These are phyloP conservation scores for Cistogaster globosa DNA, from an alignment of 2,888 invertebrate species.

Conservation along the genomic window DNA sequence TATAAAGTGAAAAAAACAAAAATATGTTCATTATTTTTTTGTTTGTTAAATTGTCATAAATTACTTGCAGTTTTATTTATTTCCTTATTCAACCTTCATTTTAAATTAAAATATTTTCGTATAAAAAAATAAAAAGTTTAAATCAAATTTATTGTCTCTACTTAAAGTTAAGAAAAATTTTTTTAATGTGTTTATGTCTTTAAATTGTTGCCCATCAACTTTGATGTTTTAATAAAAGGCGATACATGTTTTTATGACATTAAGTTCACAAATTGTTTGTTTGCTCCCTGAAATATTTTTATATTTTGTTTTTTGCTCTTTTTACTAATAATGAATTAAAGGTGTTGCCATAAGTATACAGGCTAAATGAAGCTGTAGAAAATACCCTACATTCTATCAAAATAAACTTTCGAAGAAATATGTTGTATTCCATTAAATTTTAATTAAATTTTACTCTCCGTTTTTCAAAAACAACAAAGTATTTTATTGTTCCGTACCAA, in stretches of 20 bases:
- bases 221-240: conserved; percentile 59
- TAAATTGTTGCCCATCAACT: conserved; percentile 50
- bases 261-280: not conserved
- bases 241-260: conserved; percentile 24
- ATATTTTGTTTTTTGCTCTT: not conserved
- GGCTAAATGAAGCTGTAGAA: not conserved
- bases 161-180: conserved; percentile 20
- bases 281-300: not conserved
- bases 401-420: too few relatives aligned
- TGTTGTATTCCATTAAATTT: too few relatives aligned
- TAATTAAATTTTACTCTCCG: too few relatives aligned
- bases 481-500: too few relatives aligned
- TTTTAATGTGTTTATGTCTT: conserved; percentile 33
- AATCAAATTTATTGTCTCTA: conserved; percentile 9
- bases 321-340: conserved; percentile 34
- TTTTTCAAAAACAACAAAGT: too few relatives aligned
- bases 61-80: conserved; percentile 29
- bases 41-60: conserved; percentile 48
- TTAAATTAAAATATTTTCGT: not conserved
- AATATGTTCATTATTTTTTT: conserved; percentile 4
- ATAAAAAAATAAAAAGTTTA: not conserved
- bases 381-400: not conserved
- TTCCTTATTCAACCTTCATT: conserved; percentile 41
- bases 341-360: conserved; percentile 43
- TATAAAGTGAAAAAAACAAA: not conserved